Evolutionary conservation across 2,113 vertebrate genomes (phyloP), one percentile per base, ranked within the genome.

Genomic region (Zootoca vivipara): DNA sequence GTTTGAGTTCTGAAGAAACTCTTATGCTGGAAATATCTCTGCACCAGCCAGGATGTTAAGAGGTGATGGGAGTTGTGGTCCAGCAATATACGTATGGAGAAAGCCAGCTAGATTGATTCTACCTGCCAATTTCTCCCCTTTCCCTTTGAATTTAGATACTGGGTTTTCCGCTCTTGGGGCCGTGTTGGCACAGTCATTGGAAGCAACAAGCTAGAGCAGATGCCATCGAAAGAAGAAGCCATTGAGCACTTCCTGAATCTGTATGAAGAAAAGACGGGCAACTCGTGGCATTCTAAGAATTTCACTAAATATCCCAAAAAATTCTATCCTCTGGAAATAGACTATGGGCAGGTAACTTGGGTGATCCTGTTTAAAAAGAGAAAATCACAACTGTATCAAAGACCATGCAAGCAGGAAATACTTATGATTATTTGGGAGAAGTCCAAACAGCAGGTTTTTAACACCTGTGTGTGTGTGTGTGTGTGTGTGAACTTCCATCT

Each of bases 111-210:
- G 38, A 67, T 83, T 52, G 42, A 42, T 40, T 73, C 73, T 28
- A 8, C 64, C 16, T 67, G 2, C 33, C n/a, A 2, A 75, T 42
- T 5, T 86, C 16, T 91, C 1, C 2, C 0, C 0, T 89, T 87
- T 87, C 4, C 42, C 0, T 26, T 75, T 82, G 6, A 2, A 62
- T 89, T 1, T 87, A 99, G 99, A 84, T 99, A 99, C 92, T 99
- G 99, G 99, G 98, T 99, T 92, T 99, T 99, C 96, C 96, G 99
- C 84, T 99, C 99, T 9, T 99, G 99, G 99, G 99, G 99, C 90
- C 98, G 99, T 0, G 99, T 99, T 67, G 99, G 99, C 35, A 99
- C 99, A 0, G 98, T 98, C 9, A 99, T 99, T 0, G 99, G 99
- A 40, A 99, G 99, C 87, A 99, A 99, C 95, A 99, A 99, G 90